phyloP scores from a whole-genome alignment of 2,888 invertebrate species.

The Elgonia sp. region DNA sequence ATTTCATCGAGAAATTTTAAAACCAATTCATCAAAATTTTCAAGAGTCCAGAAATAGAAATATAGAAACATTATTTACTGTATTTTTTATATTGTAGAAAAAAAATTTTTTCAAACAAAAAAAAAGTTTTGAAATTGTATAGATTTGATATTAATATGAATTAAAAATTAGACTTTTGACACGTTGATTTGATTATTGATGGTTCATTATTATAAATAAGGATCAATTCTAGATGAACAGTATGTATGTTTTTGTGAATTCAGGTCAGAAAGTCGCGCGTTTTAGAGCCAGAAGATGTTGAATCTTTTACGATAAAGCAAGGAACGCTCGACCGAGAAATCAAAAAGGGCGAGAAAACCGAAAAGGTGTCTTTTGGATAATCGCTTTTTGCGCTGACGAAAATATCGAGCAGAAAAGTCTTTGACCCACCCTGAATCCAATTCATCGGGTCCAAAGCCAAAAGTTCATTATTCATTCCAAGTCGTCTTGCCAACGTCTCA shows the following conservation, averaged over 20 bases:
- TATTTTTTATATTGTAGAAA: no score
- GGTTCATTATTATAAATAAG: not conserved
- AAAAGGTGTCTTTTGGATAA: constrained; percentile 83
- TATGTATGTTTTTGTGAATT: constrained; percentile 56
- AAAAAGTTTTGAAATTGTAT: no score
- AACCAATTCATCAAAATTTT: no score
- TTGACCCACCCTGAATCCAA: constrained; percentile 58
- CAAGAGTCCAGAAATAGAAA: no score
- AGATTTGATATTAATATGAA: no score
- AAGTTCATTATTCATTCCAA: constrained; percentile 64
- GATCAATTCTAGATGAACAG: constrained; percentile 13
- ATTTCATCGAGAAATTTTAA: no score
- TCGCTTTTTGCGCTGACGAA: constrained; percentile 73
- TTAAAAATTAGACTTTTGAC: no score
- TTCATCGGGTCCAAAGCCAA: constrained; percentile 63
- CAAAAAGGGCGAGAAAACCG: constrained; percentile 82
- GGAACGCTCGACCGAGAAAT: constrained; percentile 79
- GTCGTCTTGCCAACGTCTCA: constrained; percentile 59
- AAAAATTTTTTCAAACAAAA: no score
- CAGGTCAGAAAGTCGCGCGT: constrained; percentile 79
- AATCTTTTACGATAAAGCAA: constrained; percentile 75
- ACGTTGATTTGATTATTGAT: not conserved
- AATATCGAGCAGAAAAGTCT: constrained; percentile 60
- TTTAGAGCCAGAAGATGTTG: constrained; percentile 75
- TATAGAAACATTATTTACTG: no score